Conservation (phyloP, 2,113 vertebrate species). For the Sturnus vulgaris region DNA sequence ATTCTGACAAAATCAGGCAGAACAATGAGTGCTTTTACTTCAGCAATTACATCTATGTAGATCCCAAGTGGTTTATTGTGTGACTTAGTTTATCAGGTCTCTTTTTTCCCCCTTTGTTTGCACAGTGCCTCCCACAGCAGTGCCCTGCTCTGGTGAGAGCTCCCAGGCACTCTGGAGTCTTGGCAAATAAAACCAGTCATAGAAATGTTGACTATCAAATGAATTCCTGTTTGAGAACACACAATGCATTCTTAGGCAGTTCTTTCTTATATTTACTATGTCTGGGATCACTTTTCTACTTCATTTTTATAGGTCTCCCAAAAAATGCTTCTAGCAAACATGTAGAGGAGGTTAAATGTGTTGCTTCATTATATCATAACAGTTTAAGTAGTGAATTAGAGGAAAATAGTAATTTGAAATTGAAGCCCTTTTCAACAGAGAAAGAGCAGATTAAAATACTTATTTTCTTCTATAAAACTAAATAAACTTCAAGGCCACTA, state of each 20-base stretch:
- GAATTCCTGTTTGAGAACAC: not conserved
- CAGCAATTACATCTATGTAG: not conserved
- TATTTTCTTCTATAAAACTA: not conserved
- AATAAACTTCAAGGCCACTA: not conserved
- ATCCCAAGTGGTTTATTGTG: not conserved
- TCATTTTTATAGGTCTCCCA: not conserved
- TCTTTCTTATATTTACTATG: not conserved
- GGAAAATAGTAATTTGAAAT: not conserved
- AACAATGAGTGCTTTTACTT: not conserved
- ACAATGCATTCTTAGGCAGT: not conserved
- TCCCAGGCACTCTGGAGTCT: not conserved
- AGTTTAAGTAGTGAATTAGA: not conserved
- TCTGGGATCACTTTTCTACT: not conserved
- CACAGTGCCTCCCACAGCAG: not conserved
- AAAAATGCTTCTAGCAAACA: not conserved
- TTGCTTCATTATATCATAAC: not conserved
- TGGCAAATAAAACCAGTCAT: not conserved
- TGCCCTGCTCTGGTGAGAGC: not conserved
- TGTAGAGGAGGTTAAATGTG: not conserved
- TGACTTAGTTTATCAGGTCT: not conserved
- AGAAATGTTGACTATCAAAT: not conserved
- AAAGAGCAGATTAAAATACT: not conserved
- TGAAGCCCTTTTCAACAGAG: not conserved
- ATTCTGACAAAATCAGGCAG: not conserved
- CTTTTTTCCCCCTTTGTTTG: not conserved